A percentile compares a stretch with the other conserved stretches of the same genome.
phyloP scores from a whole-genome alignment of 2,888 invertebrate species.

The Morpho deidamia region DNA sequence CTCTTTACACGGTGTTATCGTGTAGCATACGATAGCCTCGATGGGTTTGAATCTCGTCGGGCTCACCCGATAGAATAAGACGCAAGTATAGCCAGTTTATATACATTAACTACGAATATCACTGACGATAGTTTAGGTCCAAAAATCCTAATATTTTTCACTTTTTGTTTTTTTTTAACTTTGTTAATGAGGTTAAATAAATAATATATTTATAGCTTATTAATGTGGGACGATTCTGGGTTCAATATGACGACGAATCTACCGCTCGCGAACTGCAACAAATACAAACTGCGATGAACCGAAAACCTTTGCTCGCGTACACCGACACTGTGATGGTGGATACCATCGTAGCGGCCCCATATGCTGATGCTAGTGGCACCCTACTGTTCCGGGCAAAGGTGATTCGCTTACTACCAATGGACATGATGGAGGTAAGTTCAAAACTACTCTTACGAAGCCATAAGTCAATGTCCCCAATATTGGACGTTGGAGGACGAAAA shows the following conservation, averaged over 20 bases:
- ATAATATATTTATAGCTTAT: constrained; percentile 56
- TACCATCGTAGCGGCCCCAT: constrained; percentile 75
- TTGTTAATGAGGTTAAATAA: neutral
- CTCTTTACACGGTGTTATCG: too few species aligned
- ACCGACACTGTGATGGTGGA: constrained; percentile 26
- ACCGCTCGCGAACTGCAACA: constrained; percentile 40
- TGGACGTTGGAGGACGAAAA: too few species aligned
- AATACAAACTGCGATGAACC: constrained; percentile 36
- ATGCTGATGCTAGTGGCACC: constrained; percentile 43
- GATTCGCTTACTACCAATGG: constrained; percentile 41
- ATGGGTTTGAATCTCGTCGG: too few species aligned
- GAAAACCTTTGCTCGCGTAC: constrained; percentile 33
- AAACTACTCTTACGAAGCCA: too few species aligned
- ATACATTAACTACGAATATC: too few species aligned
- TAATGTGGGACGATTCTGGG: constrained; percentile 84
- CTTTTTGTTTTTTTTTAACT: too few species aligned
- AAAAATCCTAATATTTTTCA: too few species aligned
- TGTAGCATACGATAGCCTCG: too few species aligned
- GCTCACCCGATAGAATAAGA: too few species aligned
- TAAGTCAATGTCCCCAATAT: too few species aligned
- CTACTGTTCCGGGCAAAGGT: constrained; percentile 77
- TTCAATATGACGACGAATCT: constrained; percentile 73
- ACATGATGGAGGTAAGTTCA: constrained; percentile 49
- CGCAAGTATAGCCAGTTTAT: too few species aligned
- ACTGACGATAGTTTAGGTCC: too few species aligned